Evolutionary conservation across 2,113 vertebrate species (phyloP).

Genomic region (Pao palembangensis): DNA sequence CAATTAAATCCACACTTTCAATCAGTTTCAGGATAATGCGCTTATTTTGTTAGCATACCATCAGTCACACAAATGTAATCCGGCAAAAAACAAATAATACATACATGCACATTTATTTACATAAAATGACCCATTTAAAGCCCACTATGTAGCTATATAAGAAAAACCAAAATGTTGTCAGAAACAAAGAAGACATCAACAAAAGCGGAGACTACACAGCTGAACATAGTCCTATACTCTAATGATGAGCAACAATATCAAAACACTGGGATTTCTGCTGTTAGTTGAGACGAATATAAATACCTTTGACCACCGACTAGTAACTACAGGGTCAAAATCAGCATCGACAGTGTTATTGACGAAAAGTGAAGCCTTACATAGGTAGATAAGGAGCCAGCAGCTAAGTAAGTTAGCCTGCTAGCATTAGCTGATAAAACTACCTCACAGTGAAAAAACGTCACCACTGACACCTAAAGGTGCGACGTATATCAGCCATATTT

Average conservation of each 20-base stretch:
- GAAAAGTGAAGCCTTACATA: slow-evolving; percentile 16
- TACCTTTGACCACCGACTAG: too few species aligned
- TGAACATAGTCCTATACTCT: too few species aligned
- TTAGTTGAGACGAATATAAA: too few species aligned
- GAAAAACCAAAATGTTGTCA: background rate
- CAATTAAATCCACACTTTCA: too few species aligned
- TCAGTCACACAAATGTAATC: background rate
- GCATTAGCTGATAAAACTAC: slow-evolving; percentile 33
- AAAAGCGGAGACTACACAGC: too few species aligned
- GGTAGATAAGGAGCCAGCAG: slow-evolving; percentile 11
- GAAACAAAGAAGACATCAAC: slow-evolving; percentile 1
- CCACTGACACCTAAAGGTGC: background rate
- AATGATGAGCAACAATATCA: background rate
- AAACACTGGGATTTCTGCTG: background rate
- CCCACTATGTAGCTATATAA: background rate
- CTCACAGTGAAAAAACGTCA: background rate
- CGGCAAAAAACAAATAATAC: background rate
- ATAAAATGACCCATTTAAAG: background rate
- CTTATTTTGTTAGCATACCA: background rate
- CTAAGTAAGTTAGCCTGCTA: slow-evolving; percentile 52
- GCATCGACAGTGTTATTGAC: background rate
- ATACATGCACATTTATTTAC: background rate
- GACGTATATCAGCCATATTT: background rate
- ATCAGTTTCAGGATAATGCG: too few species aligned
- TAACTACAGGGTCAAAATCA: too few species aligned